These are phyloP conservation scores for Steinernema scapterisci DNA, from an alignment of 2,888 invertebrate genomes.

Conservation along the genomic window DNA sequence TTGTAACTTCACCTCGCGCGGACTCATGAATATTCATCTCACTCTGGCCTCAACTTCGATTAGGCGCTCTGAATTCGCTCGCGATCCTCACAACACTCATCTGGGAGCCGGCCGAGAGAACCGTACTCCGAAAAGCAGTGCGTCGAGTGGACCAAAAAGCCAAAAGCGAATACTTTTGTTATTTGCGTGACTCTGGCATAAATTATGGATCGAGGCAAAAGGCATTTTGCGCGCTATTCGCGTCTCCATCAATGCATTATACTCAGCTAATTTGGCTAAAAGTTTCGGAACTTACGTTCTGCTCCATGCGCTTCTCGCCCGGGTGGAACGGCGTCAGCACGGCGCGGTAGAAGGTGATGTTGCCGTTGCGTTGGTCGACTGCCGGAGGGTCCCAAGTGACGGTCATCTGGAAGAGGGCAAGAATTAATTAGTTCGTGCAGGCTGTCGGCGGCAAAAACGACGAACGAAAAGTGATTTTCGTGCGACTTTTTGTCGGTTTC, in stretches of 20 bases:
- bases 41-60: too few relatives aligned
- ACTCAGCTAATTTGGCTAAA: conserved; percentile 20
- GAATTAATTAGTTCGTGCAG: conserved; percentile 3
- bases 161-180: conserved; percentile 26
- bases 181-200: conserved; percentile 20
- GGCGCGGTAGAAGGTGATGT: conserved; percentile 85
- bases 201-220: conserved; percentile 26
- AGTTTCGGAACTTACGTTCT: conserved; percentile 42
- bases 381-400: conserved; percentile 74
- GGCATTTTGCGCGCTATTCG: not conserved
- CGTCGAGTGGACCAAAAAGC: not conserved
- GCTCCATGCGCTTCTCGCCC: conserved; percentile 47
- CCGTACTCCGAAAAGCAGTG: not conserved
- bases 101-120: too few relatives aligned
- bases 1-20: too few relatives aligned
- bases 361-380: conserved; percentile 87
- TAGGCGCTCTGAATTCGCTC: too few relatives aligned
- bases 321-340: conserved; percentile 59
- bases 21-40: too few relatives aligned
- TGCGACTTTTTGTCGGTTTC: too few relatives aligned
- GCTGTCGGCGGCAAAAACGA: not conserved
- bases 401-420: conserved; percentile 61
- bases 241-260: not conserved
- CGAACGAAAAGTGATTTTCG: not conserved
- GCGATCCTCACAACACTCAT: too few relatives aligned